These are phyloP conservation scores for Columba livia DNA, from an alignment of 2,113 vertebrate species.

Conservation along the genomic window DNA sequence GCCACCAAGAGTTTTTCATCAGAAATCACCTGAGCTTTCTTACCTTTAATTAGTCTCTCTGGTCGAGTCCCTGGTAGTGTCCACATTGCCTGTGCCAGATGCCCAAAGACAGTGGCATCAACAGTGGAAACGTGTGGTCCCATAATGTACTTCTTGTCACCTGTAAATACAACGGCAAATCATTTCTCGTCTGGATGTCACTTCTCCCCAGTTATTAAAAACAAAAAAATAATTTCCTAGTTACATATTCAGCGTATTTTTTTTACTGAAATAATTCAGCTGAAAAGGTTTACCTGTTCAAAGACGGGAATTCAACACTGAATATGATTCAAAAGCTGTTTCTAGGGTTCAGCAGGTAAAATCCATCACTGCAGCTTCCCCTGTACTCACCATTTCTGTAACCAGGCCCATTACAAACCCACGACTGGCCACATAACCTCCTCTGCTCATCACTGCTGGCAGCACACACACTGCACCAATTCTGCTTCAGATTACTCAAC, in stretches of 20 bases:
- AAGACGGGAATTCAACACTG: neutral
- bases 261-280: neutral
- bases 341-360: neutral
- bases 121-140: slow-evolving; percentile 91
- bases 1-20: neutral
- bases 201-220: neutral
- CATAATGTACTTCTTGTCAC: slow-evolving; percentile 98
- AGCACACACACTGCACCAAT: neutral
- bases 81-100: slow-evolving; percentile 98
- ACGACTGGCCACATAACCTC: neutral
- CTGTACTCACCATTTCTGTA: neutral
- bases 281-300: neutral
- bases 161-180: slow-evolving; percentile 68
- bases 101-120: slow-evolving; percentile 95
- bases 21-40: slow-evolving; percentile 1
- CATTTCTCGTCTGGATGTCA: neutral
- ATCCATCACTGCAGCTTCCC: neutral
- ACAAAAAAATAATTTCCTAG: neutral
- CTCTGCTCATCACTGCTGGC: neutral
- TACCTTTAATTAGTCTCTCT: slow-evolving; percentile 94
- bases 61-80: slow-evolving; percentile 93
- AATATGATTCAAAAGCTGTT: neutral
- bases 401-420: neutral
- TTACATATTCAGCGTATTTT: neutral
- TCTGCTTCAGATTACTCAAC: neutral